phyloP scores from a whole-genome alignment of 2,888 invertebrate species.

The Pyrgus malvae region DNA sequence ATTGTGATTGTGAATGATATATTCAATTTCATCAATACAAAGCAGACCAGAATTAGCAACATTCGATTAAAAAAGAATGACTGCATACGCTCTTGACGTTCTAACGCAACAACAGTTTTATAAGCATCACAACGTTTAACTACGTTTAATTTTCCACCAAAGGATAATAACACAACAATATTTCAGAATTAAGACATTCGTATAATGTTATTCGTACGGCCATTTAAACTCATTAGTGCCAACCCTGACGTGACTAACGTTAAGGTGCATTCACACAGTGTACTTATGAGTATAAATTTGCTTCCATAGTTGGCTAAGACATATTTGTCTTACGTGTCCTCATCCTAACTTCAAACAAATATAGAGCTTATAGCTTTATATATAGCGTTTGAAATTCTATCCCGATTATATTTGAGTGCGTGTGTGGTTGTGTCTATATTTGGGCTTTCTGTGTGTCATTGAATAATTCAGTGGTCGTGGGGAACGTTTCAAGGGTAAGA shows the following conservation, averaged over 20 bases:
- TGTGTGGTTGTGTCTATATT: conserved; percentile 74
- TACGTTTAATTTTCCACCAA: not conserved
- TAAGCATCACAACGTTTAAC: too few relatives aligned
- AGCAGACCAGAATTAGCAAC: too few relatives aligned
- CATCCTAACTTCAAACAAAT: conserved; percentile 60
- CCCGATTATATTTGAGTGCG: conserved; percentile 48
- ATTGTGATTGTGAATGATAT: too few relatives aligned
- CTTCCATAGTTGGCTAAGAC: conserved; percentile 68
- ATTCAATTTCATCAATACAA: too few relatives aligned
- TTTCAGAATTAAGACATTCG: conserved; percentile 10
- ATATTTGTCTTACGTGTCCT: conserved; percentile 74
- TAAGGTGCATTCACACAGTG: conserved; percentile 73
- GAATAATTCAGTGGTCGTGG: conserved; percentile 80
- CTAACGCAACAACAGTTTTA: too few relatives aligned
- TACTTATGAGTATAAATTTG: conserved; percentile 74
- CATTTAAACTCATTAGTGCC: conserved; percentile 43
- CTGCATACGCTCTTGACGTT: too few relatives aligned
- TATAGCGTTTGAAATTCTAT: conserved; percentile 57
- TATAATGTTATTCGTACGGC: conserved; percentile 3
- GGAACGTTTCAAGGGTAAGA: conserved; percentile 79
- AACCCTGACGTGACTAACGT: conserved; percentile 53
- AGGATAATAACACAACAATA: conserved; percentile 6
- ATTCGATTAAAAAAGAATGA: too few relatives aligned
- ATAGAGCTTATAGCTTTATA: conserved; percentile 55
- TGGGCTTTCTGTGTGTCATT: conserved; percentile 77